phyloP scores from a whole-genome alignment of 2,797 vertebrate genomes.

The Sebastes variabilis region DNA sequence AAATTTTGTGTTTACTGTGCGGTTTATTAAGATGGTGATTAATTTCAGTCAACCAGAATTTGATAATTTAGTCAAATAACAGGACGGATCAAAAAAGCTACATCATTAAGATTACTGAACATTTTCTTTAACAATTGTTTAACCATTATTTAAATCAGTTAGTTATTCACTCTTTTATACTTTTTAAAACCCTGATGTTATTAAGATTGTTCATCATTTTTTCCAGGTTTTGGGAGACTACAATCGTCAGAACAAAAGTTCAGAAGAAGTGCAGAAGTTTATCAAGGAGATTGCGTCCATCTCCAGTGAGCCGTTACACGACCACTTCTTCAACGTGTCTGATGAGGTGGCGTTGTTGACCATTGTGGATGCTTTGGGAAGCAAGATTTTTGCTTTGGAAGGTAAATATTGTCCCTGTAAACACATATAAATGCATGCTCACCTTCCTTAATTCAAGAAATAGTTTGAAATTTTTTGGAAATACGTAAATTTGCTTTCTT shows the following conservation, averaged over 20 bases:
- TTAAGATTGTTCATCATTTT: background rate
- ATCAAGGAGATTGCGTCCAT: conserved; percentile 93
- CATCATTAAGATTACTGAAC: background rate
- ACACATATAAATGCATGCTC: background rate
- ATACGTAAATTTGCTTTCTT: too few species aligned
- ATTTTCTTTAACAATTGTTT: background rate
- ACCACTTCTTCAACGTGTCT: conserved; percentile 98
- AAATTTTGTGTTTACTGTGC: background rate
- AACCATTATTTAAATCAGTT: background rate
- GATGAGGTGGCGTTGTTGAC: conserved; percentile 91
- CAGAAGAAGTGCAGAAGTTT: conserved; percentile 84
- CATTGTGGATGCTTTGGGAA: conserved; percentile 92
- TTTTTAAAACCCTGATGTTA: background rate
- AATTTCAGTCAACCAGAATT: background rate
- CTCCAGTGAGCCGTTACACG: conserved; percentile 88
- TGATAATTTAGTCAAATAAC: background rate
- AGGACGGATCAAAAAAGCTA: background rate
- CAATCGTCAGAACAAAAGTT: conserved; percentile 90
- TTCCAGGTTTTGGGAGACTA: conserved; percentile 95
- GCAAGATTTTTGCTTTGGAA: conserved; percentile 97
- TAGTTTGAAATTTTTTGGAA: too few species aligned
- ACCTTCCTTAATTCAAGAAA: background rate
- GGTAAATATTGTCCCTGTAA: conserved; percentile 74
- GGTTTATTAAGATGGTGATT: background rate
- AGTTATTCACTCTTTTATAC: background rate